Base-by-base conservation (phyloP, 2,113 vertebrate genomes). In the Phylloscopus trochiloides region DNA sequence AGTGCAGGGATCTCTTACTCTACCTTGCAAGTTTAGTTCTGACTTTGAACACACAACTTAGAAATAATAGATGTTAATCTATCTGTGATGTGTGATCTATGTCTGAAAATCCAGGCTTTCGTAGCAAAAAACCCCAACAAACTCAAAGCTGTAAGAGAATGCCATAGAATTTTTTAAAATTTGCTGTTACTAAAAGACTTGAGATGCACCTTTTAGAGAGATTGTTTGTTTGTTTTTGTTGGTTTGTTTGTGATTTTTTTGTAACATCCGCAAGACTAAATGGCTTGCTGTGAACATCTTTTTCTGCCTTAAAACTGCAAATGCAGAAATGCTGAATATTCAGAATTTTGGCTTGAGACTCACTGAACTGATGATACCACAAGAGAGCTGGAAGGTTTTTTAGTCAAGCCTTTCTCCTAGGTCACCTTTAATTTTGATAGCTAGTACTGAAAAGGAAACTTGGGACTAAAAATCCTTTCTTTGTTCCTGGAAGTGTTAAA, bases 241-340 rank as follows among this genome's bases (percentile, higher is more conserved):
- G 9, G 19, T 50, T 75, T 67, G 32, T 20, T 73, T 8, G 11
- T 63, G 31, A 3, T 1, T 58, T 61, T 75, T 59, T 31, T 47
- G 10, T 80, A 43, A n/a, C 34, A 55, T 67, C 45, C 20, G 45
- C 20, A 52, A 48, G 48, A 66, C 9, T 75, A 36, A 92, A 45
- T 34, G 36, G 66, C 28, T 78, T 87, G 43, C 50, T 81, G 40
- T 57, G 68, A 92, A 55, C 47, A 45, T 71, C 12, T 31, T 83
- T 84, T 91, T 92, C 91, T 96, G 93, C 91, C 91, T 95, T 96
- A 96, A 93, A 87, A 72, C 24, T 78, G 42, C 45, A 65, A 87
- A 78, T 81, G 57, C 50, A 79, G 65, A 97, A 92, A 74, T 66
- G 42, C 24, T 73, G 54, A 91, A 32, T 75, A 52, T 76, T 71